These are phyloP conservation scores for Cephus pulcher DNA, from an alignment of 2,888 invertebrate genomes.

Conservation along the genomic window DNA sequence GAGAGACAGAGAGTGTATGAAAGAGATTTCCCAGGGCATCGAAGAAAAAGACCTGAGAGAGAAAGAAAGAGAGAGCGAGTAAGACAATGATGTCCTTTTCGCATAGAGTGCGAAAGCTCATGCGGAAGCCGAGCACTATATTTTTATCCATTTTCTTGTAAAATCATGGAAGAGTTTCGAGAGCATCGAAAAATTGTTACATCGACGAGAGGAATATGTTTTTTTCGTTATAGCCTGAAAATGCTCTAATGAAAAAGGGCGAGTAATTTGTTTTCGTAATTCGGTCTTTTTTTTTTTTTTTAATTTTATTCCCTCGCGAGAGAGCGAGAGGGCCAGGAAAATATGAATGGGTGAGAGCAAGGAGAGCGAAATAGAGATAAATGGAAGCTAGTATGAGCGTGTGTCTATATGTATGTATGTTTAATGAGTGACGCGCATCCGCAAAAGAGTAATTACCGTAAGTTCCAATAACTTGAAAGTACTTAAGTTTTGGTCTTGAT, in stretches of 20 bases:
- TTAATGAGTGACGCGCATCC: neutral
- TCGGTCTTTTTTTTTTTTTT: neutral
- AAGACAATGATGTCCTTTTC: neutral
- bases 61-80: neutral
- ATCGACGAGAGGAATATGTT: neutral
- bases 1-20: no score
- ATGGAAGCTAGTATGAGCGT: neutral
- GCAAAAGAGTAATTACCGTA: neutral
- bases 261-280: neutral
- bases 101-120: neutral
- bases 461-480: neutral
- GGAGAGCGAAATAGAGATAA: neutral
- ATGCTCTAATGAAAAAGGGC: neutral
- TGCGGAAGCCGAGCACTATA: neutral
- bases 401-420: neutral
- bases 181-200: neutral
- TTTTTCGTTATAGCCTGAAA: neutral
- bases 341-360: neutral
- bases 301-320: neutral
- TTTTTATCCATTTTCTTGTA: neutral
- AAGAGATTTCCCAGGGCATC: no score
- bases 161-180: neutral
- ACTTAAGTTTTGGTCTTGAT: neutral
- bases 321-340: neutral
- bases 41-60: neutral